These are phyloP conservation scores for Halcyon senegalensis DNA, from an alignment of 2,113 vertebrate genomes.

Conservation along the genomic window DNA sequence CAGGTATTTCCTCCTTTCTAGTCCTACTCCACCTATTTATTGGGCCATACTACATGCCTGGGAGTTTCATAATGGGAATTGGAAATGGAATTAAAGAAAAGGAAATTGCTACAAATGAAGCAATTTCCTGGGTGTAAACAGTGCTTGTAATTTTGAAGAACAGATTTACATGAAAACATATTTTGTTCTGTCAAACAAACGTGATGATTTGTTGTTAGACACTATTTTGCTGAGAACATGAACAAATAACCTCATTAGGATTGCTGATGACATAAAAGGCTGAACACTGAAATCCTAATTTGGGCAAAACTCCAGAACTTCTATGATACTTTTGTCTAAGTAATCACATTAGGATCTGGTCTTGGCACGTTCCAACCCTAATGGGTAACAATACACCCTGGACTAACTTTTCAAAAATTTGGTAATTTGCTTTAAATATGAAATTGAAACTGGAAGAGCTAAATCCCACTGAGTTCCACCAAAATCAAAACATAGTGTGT, in stretches of 20 bases:
- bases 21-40: conserved; percentile 61
- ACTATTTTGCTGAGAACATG: neutral
- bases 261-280: conserved; percentile 2
- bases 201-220: conserved; percentile 11
- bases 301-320: conserved; percentile 10
- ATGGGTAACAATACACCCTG: neutral
- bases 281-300: neutral
- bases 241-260: neutral
- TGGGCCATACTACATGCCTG: conserved; percentile 32
- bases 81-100: conserved; percentile 64
- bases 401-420: neutral
- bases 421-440: neutral
- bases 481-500: rapidly evolving
- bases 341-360: neutral
- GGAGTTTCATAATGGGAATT: conserved; percentile 67
- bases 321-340: neutral
- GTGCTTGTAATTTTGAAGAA: conserved; percentile 7
- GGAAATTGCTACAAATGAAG: conserved; percentile 70
- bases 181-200: conserved; percentile 18
- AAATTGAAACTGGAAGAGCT: neutral
- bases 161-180: conserved; percentile 20
- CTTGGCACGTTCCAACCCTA: neutral
- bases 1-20: conserved; percentile 68
- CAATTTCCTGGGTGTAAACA: conserved; percentile 74
- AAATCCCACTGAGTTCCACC: neutral